Conservation (phyloP, 2,888 invertebrate genomes). For the Eurytoma californica region DNA sequence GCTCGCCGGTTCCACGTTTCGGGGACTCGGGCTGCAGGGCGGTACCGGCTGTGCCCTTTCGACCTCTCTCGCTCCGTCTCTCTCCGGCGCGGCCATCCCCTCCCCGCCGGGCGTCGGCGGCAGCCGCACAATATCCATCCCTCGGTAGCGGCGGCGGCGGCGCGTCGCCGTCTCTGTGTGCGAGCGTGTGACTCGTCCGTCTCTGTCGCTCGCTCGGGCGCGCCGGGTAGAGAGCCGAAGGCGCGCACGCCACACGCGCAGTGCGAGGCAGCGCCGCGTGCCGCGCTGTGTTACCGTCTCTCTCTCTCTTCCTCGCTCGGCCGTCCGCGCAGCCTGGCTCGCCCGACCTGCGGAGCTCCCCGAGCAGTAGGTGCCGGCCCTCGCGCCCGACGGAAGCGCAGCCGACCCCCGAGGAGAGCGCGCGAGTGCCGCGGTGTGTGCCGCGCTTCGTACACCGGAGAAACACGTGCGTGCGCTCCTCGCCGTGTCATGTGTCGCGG, state of each 20-base stretch:
- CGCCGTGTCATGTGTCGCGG: background rate
- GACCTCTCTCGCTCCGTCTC: constrained; percentile 57
- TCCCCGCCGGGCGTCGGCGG: background rate
- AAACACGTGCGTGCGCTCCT: constrained; percentile 21
- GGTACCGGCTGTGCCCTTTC: constrained; percentile 70
- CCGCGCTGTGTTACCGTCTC: constrained; percentile 38
- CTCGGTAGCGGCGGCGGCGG: constrained; percentile 2
- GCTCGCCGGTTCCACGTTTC: background rate
- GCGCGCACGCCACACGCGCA: constrained; percentile 45
- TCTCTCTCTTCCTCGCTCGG: too few species aligned
- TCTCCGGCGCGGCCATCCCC: constrained; percentile 38
- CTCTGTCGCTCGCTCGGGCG: constrained; percentile 55
- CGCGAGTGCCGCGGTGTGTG: background rate
- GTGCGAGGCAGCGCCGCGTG: constrained; percentile 47
- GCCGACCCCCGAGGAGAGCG: background rate
- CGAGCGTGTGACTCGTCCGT: background rate
- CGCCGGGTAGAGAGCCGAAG: constrained; percentile 57
- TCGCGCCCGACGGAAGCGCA: background rate
- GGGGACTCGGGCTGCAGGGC: constrained; percentile 61
- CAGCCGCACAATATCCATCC: constrained; percentile 33
- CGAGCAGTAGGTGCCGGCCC: constrained; percentile 8
- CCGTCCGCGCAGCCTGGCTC: background rate
- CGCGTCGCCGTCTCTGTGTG: background rate
- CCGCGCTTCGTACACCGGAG: background rate
- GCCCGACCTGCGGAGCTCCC: background rate